A percentile compares a stretch with the other conserved stretches of the same genome.
Conservation (phyloP, 2,797 vertebrate species). For the Tympanoctomys barrerae region DNA sequence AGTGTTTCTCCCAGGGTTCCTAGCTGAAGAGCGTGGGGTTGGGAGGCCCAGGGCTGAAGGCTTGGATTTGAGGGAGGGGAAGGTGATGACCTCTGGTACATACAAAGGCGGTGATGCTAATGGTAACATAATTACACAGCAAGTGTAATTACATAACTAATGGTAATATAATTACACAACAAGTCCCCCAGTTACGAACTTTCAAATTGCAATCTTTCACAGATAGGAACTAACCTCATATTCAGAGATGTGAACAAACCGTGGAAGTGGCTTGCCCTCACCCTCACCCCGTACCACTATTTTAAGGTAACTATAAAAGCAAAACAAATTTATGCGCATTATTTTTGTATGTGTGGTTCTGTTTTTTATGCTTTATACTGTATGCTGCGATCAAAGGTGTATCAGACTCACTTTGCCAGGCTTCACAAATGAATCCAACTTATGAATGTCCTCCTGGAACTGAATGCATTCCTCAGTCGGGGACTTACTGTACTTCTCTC, state of each 20-base stretch:
- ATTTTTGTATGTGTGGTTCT: background rate
- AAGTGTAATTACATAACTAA: background rate
- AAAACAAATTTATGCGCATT: background rate
- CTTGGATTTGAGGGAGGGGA: background rate
- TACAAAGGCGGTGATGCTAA: background rate
- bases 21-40: background rate
- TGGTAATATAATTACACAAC: no score
- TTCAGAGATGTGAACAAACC: background rate
- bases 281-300: background rate
- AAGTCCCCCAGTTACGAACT: background rate
- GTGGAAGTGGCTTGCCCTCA: background rate
- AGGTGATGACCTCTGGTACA: background rate
- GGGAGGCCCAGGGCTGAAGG: background rate
- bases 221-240: background rate
- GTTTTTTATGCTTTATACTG: background rate
- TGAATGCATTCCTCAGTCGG: background rate
- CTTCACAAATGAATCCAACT: background rate
- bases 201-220: background rate
- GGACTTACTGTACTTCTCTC: background rate
- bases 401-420: background rate
- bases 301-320: background rate
- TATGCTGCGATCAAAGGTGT: background rate
- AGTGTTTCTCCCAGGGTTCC: background rate
- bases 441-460: background rate
- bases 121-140: background rate